Evolutionary conservation across 1,140 invertebrate genomes (phyloP).

Genomic region (Bombus polaris): DNA sequence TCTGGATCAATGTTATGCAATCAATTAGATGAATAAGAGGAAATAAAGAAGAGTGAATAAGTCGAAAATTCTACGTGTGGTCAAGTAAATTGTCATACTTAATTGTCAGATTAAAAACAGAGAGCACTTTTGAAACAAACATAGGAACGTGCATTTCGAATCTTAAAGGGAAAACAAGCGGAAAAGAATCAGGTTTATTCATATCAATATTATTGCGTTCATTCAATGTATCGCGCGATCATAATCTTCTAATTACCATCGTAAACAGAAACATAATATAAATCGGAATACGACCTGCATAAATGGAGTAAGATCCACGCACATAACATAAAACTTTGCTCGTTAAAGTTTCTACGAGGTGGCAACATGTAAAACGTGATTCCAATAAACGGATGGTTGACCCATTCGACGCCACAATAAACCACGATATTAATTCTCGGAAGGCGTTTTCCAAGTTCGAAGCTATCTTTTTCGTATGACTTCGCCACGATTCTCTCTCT

Average conservation of each 20-base stretch:
- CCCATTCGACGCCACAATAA: background rate
- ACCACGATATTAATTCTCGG: slow-evolving; percentile 30
- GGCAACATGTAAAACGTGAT: background rate
- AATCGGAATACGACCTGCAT: background rate
- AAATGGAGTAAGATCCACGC: background rate
- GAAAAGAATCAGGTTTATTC: too few species aligned
- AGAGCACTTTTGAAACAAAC: too few species aligned
- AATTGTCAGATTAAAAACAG: too few species aligned
- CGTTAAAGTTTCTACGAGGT: background rate
- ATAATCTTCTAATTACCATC: background rate
- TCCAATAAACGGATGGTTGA: background rate
- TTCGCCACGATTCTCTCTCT: background rate
- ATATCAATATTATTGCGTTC: too few species aligned
- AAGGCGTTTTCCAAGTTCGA: background rate
- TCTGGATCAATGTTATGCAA: too few species aligned
- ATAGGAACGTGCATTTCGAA: too few species aligned
- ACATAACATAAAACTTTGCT: background rate
- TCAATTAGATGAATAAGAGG: too few species aligned
- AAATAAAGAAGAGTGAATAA: too few species aligned
- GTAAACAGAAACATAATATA: background rate
- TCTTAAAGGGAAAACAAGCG: too few species aligned
- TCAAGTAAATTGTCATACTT: too few species aligned
- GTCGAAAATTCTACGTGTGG: too few species aligned
- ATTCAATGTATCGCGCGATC: too few species aligned
- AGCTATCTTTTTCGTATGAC: background rate